Percentiles rank a stretch among this genome's conserved stretches.
phyloP scores from a whole-genome alignment of 1,140 invertebrate species.

The Pseudomyrmex gracilis region DNA sequence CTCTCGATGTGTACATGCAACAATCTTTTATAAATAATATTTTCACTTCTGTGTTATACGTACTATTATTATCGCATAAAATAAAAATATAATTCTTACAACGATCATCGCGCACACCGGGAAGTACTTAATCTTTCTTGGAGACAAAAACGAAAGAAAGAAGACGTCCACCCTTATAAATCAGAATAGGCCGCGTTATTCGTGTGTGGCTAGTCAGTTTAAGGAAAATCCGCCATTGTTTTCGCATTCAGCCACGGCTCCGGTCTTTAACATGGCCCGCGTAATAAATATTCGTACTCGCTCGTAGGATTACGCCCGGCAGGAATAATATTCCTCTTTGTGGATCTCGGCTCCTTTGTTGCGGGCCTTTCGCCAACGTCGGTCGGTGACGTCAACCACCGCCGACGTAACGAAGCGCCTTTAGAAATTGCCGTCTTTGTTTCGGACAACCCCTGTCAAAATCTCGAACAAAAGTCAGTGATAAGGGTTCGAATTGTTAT shows the following conservation, averaged over 20 bases:
- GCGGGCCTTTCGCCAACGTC: slow-evolving; percentile 77
- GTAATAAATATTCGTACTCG: slow-evolving; percentile 82
- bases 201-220: slow-evolving; percentile 75
- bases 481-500: slow-evolving; percentile 67
- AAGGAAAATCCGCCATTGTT: slow-evolving; percentile 82
- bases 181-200: slow-evolving; percentile 75
- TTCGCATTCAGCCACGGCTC: slow-evolving; percentile 76
- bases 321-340: slow-evolving; percentile 83
- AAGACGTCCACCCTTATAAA: slow-evolving; percentile 68
- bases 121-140: slow-evolving; percentile 7
- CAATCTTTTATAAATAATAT: slow-evolving; percentile 8
- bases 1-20: neutral
- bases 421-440: slow-evolving; percentile 77
- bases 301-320: slow-evolving; percentile 78
- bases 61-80: neutral
- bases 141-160: slow-evolving; percentile 43
- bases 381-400: slow-evolving; percentile 70
- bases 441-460: slow-evolving; percentile 73
- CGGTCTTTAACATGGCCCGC: slow-evolving; percentile 77
- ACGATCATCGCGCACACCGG: neutral
- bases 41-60: neutral
- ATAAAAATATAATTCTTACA: neutral
- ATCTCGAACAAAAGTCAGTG: slow-evolving; percentile 65
- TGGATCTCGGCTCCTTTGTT: slow-evolving; percentile 79
- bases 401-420: slow-evolving; percentile 73